These are phyloP conservation scores for Dasypogon diadema DNA, from an alignment of 2,888 invertebrate genomes.

Conservation along the genomic window DNA sequence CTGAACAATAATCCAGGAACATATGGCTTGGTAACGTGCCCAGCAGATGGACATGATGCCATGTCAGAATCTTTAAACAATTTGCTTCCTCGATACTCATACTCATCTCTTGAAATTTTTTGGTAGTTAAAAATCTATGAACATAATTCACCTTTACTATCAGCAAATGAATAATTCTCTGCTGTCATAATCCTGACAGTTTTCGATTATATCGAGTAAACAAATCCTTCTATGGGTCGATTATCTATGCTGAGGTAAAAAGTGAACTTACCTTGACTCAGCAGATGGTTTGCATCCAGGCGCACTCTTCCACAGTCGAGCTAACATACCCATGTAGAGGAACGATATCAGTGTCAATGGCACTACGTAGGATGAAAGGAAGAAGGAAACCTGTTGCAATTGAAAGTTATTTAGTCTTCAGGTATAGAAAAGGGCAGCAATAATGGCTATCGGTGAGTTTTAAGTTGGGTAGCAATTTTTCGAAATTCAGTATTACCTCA, in stretches of 20 bases:
- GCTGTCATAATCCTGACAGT: background rate
- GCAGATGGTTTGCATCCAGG: conserved; percentile 85
- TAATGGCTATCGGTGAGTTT: conserved; percentile 6
- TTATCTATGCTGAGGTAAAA: background rate
- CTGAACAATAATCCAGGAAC: too few relatives aligned
- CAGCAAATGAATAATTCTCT: background rate
- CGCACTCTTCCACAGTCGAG: conserved; percentile 83
- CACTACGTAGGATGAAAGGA: conserved; percentile 88
- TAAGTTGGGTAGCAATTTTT: too few relatives aligned
- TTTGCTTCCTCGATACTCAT: too few relatives aligned
- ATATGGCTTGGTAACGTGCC: too few relatives aligned
- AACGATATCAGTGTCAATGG: conserved; percentile 88
- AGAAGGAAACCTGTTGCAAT: conserved; percentile 80
- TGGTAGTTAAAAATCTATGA: too few relatives aligned
- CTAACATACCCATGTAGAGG: conserved; percentile 90
- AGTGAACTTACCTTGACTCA: conserved; percentile 71
- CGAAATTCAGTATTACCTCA: too few relatives aligned
- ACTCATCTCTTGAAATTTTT: too few relatives aligned
- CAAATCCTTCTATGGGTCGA: background rate
- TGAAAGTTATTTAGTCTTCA: background rate
- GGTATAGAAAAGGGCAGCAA: background rate
- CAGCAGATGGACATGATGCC: too few relatives aligned
- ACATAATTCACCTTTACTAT: background rate
- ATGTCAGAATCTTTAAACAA: too few relatives aligned
- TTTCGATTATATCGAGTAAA: background rate